Percentiles rank a stretch among this genome's conserved stretches.
Conservation (phyloP, 2,113 vertebrate species). For the Takifugu flavidus region DNA sequence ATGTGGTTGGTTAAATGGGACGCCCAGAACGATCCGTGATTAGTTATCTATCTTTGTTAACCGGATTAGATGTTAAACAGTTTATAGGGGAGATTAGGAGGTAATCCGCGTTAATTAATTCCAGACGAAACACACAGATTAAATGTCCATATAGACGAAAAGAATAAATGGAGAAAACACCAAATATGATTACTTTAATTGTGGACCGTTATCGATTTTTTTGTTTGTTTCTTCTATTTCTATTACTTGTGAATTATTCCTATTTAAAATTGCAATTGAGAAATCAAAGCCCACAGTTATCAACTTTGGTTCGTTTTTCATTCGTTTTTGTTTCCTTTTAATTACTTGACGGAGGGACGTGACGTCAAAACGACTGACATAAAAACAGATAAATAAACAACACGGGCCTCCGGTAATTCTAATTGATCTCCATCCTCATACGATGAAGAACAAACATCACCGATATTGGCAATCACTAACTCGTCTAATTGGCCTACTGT, state of each 20-base stretch:
- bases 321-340: neutral
- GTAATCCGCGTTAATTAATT: constrained; percentile 41
- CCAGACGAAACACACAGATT: constrained; percentile 22
- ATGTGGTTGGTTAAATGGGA: too few relatives aligned
- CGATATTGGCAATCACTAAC: constrained; percentile 48
- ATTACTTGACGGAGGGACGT: neutral
- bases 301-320: too few relatives aligned
- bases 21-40: neutral
- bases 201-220: too few relatives aligned
- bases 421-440: constrained; percentile 42
- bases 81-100: constrained; percentile 33
- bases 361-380: too few relatives aligned
- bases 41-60: constrained; percentile 8
- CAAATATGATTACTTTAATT: too few relatives aligned
- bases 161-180: too few relatives aligned
- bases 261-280: too few relatives aligned
- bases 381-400: neutral
- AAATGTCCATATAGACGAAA: neutral
- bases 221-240: too few relatives aligned
- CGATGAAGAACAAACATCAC: constrained; percentile 12
- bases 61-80: constrained; percentile 36
- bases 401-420: constrained; percentile 6
- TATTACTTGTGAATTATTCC: too few relatives aligned
- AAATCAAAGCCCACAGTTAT: too few relatives aligned
- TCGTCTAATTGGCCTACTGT: neutral